These are phyloP conservation scores for Drosophila nr. medialis DNA, from an alignment of 2,888 invertebrate genomes.

Conservation along the genomic window DNA sequence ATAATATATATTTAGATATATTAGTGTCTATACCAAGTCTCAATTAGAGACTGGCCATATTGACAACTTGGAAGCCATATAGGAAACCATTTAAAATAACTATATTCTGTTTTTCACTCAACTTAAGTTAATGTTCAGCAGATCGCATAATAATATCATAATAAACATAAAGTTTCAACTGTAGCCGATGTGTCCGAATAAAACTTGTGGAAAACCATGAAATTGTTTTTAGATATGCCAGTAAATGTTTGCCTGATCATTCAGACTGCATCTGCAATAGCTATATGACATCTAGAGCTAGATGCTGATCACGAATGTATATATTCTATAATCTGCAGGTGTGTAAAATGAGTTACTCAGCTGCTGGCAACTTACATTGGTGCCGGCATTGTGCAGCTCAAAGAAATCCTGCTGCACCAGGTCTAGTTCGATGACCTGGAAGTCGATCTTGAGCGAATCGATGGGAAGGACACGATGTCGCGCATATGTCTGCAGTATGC, in stretches of 20 bases:
- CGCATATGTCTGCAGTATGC: constrained; percentile 94
- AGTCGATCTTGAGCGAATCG: constrained; percentile 93
- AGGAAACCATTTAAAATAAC: not conserved
- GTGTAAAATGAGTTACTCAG: not conserved
- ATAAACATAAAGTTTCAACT: not conserved
- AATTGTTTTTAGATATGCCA: not conserved
- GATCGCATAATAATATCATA: not conserved
- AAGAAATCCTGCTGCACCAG: constrained; percentile 90
- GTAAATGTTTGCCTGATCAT: not conserved
- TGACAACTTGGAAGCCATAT: not conserved
- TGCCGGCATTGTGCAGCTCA: constrained; percentile 79
- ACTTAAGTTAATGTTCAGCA: not conserved
- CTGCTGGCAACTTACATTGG: constrained; percentile 69
- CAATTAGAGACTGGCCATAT: not conserved
- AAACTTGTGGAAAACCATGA: not conserved
- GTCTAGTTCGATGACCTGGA: constrained; percentile 86
- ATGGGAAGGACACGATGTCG: constrained; percentile 94
- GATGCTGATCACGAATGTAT: not conserved
- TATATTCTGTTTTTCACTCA: not conserved
- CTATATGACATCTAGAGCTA: not conserved
- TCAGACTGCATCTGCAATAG: not conserved
- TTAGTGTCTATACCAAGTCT: not conserved
- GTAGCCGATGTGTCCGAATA: not conserved
- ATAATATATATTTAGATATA: not conserved
- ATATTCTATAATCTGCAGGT: not conserved